Conservation (phyloP, 1,140 invertebrate species). For the Apolygus lucorum region DNA sequence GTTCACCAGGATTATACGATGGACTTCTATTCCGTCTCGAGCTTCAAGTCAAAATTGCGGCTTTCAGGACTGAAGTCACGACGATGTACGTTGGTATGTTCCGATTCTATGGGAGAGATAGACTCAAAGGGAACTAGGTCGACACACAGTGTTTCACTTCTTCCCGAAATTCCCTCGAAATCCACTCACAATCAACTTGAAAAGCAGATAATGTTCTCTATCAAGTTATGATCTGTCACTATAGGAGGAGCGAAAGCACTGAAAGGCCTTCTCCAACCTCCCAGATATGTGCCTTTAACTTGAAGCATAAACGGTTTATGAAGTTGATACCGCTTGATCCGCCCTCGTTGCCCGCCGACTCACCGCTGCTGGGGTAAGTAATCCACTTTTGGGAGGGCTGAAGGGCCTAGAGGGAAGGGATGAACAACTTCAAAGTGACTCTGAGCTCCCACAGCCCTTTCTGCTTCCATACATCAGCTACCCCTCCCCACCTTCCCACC, state of each 20-base stretch:
- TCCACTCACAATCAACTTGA: background rate
- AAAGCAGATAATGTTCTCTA: background rate
- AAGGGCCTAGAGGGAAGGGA: background rate
- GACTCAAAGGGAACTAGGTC: too few species aligned
- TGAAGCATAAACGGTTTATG: slow-evolving; percentile 11
- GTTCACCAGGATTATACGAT: too few species aligned
- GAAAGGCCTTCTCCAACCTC: background rate
- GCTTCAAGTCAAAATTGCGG: too few species aligned
- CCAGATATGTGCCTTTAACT: slow-evolving; percentile 9
- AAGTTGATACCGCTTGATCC: slow-evolving; percentile 14
- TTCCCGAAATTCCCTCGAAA: too few species aligned
- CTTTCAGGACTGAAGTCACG: too few species aligned
- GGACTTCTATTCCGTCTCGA: too few species aligned
- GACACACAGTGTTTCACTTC: too few species aligned
- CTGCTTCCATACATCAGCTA: background rate
- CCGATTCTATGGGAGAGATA: too few species aligned
- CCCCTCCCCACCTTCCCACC: background rate
- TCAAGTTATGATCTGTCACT: background rate
- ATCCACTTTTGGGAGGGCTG: background rate
- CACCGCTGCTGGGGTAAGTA: background rate
- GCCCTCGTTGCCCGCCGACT: background rate
- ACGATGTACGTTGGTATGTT: too few species aligned
- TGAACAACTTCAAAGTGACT: slow-evolving; percentile 15
- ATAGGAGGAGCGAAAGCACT: background rate
- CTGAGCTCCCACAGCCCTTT: background rate